Base-by-base conservation (phyloP, 1,140 invertebrate genomes). In the Pachypsylla venusta region DNA sequence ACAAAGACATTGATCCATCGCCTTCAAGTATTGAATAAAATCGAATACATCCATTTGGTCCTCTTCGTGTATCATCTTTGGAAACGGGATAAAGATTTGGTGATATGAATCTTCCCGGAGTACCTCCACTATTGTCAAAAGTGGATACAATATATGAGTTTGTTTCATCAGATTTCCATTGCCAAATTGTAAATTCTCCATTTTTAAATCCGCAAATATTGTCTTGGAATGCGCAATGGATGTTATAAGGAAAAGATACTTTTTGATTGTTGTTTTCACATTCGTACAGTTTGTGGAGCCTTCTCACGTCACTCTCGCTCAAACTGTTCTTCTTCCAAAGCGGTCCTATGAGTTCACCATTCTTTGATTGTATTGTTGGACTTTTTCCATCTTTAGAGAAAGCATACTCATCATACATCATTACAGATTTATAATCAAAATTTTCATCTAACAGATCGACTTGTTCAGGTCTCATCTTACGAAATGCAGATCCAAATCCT, bases 361-460 rank as follows among this genome's bases (percentile, higher is more conserved):
- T 59, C 39, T 60, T 67, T 0, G 68, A 57, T 60, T 64, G 60
- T 7, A 69, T 25, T 12, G 68, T 69, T 10, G 65, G 66, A 24
- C 67, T 67, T 5, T 61, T 30, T 1, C 67, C 65, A 62, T 69
- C 68, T 62, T 69, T 68, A 25, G 68, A 69, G 59, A 69, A 69
- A n/a, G 68, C 67, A 54, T 67, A 67, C 56, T 69, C 67, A 60
- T 68, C 68, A 39, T 69, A 69, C 67, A 69, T 67, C 68, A 69
- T 69, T 20, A 69, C 62, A 22, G 66, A 67, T 27, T 62, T 61
- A 53, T 67, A 67, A 27, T 69, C 68, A 60, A 69, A 69, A 10
- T 54, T 30, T 28, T 69, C 68, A 2, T 61, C 63, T 4, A 69
- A 57, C 3, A 60, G 61, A 35, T 57, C 12, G n/a, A 42, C 28